Conservation (phyloP, 2,888 invertebrate species). For the Stegana nigrithorax region DNA sequence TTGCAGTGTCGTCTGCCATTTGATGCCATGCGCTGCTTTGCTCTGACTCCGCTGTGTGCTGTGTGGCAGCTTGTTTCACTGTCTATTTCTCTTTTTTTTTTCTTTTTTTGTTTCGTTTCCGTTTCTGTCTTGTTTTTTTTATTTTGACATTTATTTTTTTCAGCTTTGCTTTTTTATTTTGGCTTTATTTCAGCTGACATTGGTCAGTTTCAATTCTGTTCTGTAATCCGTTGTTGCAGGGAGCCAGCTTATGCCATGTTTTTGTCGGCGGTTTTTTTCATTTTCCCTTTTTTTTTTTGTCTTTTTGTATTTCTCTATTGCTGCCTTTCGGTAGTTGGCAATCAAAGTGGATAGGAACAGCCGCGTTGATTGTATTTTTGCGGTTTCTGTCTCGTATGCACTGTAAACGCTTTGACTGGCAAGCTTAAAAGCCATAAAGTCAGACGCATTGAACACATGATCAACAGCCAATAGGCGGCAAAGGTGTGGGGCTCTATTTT, state of each 20-base stretch:
- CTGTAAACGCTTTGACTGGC: too few relatives aligned
- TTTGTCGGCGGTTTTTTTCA: neutral
- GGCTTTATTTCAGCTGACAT: neutral
- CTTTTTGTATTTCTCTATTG: too few relatives aligned
- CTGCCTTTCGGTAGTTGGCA: too few relatives aligned
- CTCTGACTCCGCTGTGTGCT: neutral
- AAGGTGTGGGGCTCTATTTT: too few relatives aligned
- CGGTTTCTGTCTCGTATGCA: constrained; percentile 5
- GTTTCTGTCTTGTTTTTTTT: too few relatives aligned
- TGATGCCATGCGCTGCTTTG: too few relatives aligned
- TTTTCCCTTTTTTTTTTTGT: neutral
- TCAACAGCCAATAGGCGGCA: too few relatives aligned
- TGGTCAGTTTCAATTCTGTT: constrained; percentile 8
- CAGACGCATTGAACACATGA: too few relatives aligned
- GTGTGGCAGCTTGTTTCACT: neutral
- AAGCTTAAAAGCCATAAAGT: too few relatives aligned
- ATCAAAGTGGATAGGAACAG: neutral
- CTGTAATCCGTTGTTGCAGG: neutral
- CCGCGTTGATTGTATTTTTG: constrained; percentile 1
- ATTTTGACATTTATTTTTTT: too few relatives aligned
- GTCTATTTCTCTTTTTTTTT: neutral
- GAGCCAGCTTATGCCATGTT: neutral
- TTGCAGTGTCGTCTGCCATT: neutral
- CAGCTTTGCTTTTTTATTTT: too few relatives aligned
- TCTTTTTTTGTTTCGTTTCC: neutral